Base-by-base conservation (phyloP, 1,140 invertebrate genomes). In the Arctopsyche grandis region DNA sequence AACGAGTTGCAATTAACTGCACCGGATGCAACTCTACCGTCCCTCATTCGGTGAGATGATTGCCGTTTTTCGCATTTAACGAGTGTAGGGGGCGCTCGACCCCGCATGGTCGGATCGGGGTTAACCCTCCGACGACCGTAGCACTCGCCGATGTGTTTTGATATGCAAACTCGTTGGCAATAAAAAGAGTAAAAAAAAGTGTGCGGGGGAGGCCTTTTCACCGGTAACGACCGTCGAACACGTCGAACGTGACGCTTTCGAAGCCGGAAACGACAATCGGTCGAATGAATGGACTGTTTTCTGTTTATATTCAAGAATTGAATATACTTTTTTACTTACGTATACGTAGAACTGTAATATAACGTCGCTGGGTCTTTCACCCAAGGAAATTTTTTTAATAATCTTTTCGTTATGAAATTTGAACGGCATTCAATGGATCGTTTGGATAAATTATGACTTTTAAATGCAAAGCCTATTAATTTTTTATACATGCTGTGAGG, bases 361-460 rank as follows among this genome's bases (percentile, higher is more conserved):
- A 38, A n/a, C n/a, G n/a, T n/a, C n/a, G n/a, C n/a, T n/a, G n/a
- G n/a, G n/a, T 38, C 7, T 38, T 38, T 38, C 29, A 7, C 29
- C 29, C 3, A 38, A 1, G 7, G 29, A 38, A 38, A 4, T 38
- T 38, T 38, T 38, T 38, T 38, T 38, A 38, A 38, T 38, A 38
- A 38, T 38, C 29, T 38, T 60, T 60, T 60, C 56, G 21, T 60
- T 60, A 21, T 60, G 56, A 60, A 19, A 19, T 60, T 60, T 7
- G 29, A 38, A 38, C 29, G 29, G 56, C 1, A 60, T 60, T 60
- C 56, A 21, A 60, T 21, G 56, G 12, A 14, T 52, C 14, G 56
- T 38, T 38, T 38, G 56, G 21, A 60, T 19, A 60, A 60, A 60
- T 60, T 16, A 60, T 60, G 56, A 69, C 38, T 69, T 69, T 69